Evolutionary conservation across 1,140 invertebrate genomes (phyloP), one percentile per base, ranked within the genome.

Genomic region (Leptinotarsa undecemlineata): DNA sequence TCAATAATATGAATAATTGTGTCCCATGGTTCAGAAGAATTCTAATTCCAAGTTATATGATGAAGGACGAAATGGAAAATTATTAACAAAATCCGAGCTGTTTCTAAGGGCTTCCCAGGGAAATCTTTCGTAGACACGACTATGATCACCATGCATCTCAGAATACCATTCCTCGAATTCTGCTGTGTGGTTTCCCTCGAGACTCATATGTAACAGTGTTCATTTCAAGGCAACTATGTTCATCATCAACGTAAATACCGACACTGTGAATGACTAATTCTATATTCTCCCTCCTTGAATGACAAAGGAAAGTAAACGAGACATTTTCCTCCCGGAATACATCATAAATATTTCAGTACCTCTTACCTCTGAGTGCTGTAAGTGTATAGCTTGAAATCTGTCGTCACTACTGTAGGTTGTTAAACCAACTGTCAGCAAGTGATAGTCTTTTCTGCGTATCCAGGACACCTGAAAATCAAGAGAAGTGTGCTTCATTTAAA

Each of bases 371-470:
- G 92, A 93, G 85, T 94, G 92, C 80, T 94, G 92, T 81, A 94
- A 89, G 87, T 95, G 94, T 80, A 92, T 92, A 42, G 93, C 92
- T 82, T 94, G 93, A 85, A 95, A 96, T 75, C 95, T 89, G 82
- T 93, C 94, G 83, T 96, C 94, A 80, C 92, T 95, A 80, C 92
- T 94, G 85, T 93, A 95, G 11, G 93, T 94, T 68, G 91, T 92
- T 79, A 95, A 86, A 42, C 94, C 93, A 70, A 95, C 93, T 72
- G 94, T 95, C 60, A 95, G 87, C 74, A 95, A 86, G 84, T 94
- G 92, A 80, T 93, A 93, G 84, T 93, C 92, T 85, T 92, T 93
- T 82, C 92, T 89, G 82, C 92, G 88, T 76, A 94, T 94, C 93
- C 93, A 95, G 33, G 92, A 93, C 68, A 94, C 92, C 93, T 94